These are phyloP conservation scores for Dusona sp. DNA, from an alignment of 2,888 invertebrate species.

Conservation along the genomic window DNA sequence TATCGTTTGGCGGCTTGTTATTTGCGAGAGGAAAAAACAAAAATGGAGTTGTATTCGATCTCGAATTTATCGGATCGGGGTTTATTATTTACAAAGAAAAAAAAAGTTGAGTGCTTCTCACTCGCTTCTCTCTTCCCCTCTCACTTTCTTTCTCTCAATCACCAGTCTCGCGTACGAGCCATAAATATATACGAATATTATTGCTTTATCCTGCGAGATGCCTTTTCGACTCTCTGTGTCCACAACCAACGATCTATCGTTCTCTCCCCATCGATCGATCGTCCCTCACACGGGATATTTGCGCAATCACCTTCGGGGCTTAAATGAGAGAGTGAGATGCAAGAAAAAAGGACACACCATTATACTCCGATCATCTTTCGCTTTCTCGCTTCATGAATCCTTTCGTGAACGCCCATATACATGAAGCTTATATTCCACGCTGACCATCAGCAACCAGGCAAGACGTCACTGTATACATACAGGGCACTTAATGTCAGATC, in stretches of 20 bases:
- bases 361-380: conserved; percentile 61
- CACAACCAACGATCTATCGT: conserved; percentile 66
- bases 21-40: conserved; percentile 20
- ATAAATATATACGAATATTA: conserved; percentile 69
- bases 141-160: conserved; percentile 11
- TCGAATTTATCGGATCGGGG: conserved; percentile 48
- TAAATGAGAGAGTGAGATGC: conserved; percentile 9
- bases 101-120: conserved; percentile 28
- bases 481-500: conserved; percentile 17
- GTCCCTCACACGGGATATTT: conserved; percentile 40
- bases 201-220: conserved; percentile 66
- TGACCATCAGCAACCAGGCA: conserved; percentile 56
- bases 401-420: conserved; percentile 59
- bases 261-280: conserved; percentile 55
- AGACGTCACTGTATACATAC: conserved; percentile 36
- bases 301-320: conserved; percentile 49
- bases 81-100: conserved; percentile 32
- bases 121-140: conserved; percentile 24
- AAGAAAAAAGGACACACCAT: conserved; percentile 43
- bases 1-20: conserved; percentile 44
- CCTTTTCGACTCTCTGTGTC: conserved; percentile 56
- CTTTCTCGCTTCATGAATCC: conserved; percentile 61
- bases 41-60: conserved; percentile 33
- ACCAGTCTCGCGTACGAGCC: conserved; percentile 40
- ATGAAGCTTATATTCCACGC: conserved; percentile 51